These are phyloP conservation scores for Drosophila nigrodunni DNA, from an alignment of 1,140 invertebrate species.

Conservation along the genomic window DNA sequence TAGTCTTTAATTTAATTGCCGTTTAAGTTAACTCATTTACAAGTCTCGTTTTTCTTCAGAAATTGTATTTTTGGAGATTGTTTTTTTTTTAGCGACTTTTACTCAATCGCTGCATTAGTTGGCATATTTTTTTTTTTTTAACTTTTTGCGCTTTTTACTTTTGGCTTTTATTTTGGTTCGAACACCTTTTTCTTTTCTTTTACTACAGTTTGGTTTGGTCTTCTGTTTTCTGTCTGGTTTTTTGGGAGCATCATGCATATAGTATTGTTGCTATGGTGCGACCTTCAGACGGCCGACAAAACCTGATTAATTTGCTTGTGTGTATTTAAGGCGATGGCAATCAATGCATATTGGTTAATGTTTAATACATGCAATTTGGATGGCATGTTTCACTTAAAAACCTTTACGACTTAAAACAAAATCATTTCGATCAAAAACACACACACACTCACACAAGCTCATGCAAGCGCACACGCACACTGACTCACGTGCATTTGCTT, in stretches of 20 bases:
- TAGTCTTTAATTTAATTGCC: conserved; percentile 34
- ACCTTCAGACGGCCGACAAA: conserved; percentile 47
- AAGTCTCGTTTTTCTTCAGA: conserved; percentile 27
- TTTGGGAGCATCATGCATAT: conserved; percentile 11
- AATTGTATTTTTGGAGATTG: neutral
- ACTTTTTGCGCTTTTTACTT: conserved; percentile 22
- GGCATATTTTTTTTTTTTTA: conserved; percentile 32
- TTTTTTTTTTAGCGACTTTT: conserved; percentile 46
- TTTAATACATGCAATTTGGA: conserved; percentile 65
- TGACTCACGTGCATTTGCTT: conserved; percentile 54
- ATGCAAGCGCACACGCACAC: too few relatives aligned
- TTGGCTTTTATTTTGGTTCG: conserved; percentile 21
- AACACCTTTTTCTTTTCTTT: conserved; percentile 38
- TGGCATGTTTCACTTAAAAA: conserved; percentile 62
- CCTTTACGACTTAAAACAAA: conserved; percentile 42
- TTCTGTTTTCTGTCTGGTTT: conserved; percentile 23
- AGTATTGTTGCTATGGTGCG: conserved; percentile 36
- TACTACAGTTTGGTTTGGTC: conserved; percentile 11
- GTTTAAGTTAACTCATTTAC: conserved; percentile 32
- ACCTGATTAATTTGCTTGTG: conserved; percentile 53
- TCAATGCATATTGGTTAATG: conserved; percentile 57
- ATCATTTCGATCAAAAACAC: conserved; percentile 43
- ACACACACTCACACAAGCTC: too few relatives aligned
- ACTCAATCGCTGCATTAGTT: conserved; percentile 64
- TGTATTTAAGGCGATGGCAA: conserved; percentile 40